Percentiles rank a stretch among this genome's conserved stretches.
Conservation (phyloP, 2,888 invertebrate genomes). For the Rotaria sp. region DNA sequence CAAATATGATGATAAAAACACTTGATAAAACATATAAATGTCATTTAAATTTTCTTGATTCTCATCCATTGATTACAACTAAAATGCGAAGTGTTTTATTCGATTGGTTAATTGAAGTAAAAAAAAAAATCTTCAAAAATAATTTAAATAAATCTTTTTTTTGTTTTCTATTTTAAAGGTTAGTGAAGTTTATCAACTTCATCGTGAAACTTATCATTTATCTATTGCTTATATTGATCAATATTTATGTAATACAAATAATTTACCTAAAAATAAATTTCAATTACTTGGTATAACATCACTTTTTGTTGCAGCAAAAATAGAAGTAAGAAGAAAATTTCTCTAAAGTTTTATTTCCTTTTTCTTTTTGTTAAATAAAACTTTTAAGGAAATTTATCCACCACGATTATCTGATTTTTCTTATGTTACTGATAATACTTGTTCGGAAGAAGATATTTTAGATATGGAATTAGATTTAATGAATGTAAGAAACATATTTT, state of each 20-base stretch:
- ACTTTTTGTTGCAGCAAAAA: constrained; percentile 84
- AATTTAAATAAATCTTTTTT: not conserved
- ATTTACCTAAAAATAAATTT: constrained; percentile 76
- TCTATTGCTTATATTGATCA: constrained; percentile 90
- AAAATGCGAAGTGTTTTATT: constrained; percentile 25
- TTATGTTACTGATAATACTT: constrained; percentile 93
- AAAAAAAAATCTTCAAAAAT: not conserved
- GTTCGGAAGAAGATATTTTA: constrained; percentile 74
- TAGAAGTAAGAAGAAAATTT: constrained; percentile 61
- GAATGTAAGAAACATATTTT: constrained; percentile 59
- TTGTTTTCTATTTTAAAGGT: constrained; percentile 60
- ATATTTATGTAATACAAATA: constrained; percentile 67
- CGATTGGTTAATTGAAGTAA: constrained; percentile 20
- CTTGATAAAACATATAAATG: not conserved
- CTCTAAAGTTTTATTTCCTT: not conserved
- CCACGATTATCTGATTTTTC: constrained; percentile 89
- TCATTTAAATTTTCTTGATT: not conserved
- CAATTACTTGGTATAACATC: constrained; percentile 92
- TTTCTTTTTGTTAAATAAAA: not conserved
- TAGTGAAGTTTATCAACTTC: constrained; percentile 87
- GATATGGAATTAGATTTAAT: constrained; percentile 70
- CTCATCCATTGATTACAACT: not conserved
- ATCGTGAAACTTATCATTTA: constrained; percentile 88
- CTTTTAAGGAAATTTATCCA: constrained; percentile 80
- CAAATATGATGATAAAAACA: not conserved